phyloP scores from a whole-genome alignment of 2,797 vertebrate species.

The Buphagus erythrorhynchus region DNA sequence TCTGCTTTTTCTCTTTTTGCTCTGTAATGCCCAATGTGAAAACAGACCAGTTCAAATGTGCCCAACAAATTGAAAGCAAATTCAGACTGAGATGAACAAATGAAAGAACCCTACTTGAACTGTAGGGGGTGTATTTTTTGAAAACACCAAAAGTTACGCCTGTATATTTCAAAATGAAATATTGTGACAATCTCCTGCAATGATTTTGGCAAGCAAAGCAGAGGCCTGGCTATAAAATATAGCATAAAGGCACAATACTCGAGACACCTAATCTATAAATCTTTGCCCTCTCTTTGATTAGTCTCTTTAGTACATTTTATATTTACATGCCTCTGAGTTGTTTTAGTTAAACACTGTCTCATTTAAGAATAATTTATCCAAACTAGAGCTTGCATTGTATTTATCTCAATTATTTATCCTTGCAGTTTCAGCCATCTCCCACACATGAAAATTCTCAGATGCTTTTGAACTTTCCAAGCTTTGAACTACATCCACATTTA shows the following conservation, averaged over 20 bases:
- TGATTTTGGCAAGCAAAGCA: not conserved
- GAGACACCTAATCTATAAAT: not conserved
- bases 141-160: fast-evolving
- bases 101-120: not conserved
- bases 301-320: not conserved
- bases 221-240: not conserved
- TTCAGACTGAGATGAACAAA: not conserved
- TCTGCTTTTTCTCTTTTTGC: not conserved
- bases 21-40: not conserved
- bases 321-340: not conserved
- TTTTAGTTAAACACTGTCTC: not conserved
- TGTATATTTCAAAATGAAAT: not conserved
- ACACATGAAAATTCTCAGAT: not conserved
- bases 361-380: not conserved
- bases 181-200: not conserved
- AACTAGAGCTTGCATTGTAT: not conserved
- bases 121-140: not conserved
- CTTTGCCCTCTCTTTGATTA: not conserved
- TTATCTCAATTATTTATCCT: not conserved
- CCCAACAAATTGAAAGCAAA: not conserved
- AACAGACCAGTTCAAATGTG: not conserved
- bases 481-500: not conserved
- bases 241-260: not conserved
- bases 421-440: not conserved
- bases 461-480: not conserved